Evolutionary conservation across 2,113 vertebrate genomes (phyloP).

Genomic region (Hassar affinis): DNA sequence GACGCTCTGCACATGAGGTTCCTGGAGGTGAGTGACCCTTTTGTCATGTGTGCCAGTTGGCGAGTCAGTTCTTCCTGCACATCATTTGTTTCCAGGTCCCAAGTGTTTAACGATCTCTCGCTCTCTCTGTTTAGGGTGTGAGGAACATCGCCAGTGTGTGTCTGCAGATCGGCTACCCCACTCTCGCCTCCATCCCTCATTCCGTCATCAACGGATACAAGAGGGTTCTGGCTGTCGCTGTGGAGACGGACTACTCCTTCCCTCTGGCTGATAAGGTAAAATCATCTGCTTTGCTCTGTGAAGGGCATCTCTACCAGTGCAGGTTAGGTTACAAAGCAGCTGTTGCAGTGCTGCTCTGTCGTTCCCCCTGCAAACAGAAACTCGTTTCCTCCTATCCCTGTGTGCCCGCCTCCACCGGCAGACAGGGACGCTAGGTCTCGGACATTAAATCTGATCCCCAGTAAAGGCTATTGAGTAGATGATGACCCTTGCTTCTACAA

Average conservation of each 20-base stretch:
- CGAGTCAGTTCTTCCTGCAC: no score
- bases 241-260: conserved; percentile 95
- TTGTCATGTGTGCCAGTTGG: no score
- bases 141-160: conserved; percentile 95
- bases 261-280: conserved; percentile 96
- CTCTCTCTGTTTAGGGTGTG: conserved; percentile 79
- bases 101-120: neutral
- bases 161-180: conserved; percentile 96
- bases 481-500: neutral
- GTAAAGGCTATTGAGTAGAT: neutral
- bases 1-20: conserved; percentile 87
- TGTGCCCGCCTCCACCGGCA: conserved; percentile 1
- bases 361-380: conserved; percentile 51
- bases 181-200: conserved; percentile 92
- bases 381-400: conserved; percentile 37
- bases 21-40: conserved; percentile 78
- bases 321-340: conserved; percentile 51
- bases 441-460: neutral
- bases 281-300: neutral
- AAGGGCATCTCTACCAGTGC: neutral
- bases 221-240: conserved; percentile 87
- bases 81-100: neutral
- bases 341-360: conserved; percentile 41
- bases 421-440: conserved; percentile 31
- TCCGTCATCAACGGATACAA: conserved; percentile 95